A percentile compares a stretch with the other conserved stretches of the same genome.
phyloP scores from a whole-genome alignment of 2,113 vertebrate genomes.

The Lycocorax pyrrhopterus region DNA sequence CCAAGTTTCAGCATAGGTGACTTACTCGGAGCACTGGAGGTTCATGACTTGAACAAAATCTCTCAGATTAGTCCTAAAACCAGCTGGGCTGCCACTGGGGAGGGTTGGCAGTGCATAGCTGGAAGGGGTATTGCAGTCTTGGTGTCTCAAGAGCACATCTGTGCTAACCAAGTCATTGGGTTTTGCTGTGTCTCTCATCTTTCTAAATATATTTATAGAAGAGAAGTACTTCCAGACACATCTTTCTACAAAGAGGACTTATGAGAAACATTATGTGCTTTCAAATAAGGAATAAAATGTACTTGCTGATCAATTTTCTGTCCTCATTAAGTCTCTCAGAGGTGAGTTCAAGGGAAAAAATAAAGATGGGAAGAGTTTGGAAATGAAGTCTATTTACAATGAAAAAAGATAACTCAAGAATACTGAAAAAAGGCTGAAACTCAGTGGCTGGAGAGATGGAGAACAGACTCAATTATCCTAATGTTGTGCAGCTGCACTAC shows the following conservation, averaged over 20 bases:
- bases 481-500: neutral
- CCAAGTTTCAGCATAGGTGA: neutral
- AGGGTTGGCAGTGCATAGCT: neutral
- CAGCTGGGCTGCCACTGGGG: neutral
- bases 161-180: neutral
- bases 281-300: conserved; percentile 25
- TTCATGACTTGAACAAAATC: neutral
- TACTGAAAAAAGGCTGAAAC: neutral
- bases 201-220: neutral
- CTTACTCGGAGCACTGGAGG: neutral
- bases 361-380: neutral
- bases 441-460: neutral
- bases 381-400: neutral
- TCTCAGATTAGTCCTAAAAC: neutral
- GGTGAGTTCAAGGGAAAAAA: conserved; percentile 19
- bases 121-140: neutral
- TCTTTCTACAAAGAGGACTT: neutral
- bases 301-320: conserved; percentile 13
- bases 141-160: neutral
- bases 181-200: neutral
- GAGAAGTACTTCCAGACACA: neutral
- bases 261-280: neutral
- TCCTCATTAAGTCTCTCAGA: conserved; percentile 45
- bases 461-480: neutral
- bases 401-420: neutral